phyloP scores from a whole-genome alignment of 2,797 vertebrate genomes.

The Apogon talboti region DNA sequence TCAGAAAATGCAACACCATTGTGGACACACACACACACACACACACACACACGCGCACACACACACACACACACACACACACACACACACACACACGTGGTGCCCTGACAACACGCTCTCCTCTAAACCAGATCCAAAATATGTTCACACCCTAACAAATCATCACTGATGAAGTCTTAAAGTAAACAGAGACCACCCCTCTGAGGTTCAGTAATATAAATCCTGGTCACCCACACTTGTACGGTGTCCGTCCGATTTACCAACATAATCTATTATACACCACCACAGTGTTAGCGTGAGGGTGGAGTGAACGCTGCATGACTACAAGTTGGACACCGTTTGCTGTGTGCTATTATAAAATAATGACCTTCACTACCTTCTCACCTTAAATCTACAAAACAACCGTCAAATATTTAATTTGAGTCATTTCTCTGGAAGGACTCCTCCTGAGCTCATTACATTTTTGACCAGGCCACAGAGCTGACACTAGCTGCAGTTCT shows the following conservation, averaged over 20 bases:
- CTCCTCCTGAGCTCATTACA: constrained; percentile 23
- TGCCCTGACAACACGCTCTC: constrained; percentile 23
- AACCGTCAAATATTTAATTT: constrained; percentile 17
- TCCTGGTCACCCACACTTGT: constrained; percentile 28
- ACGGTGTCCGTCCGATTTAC: constrained; percentile 14
- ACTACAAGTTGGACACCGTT: not conserved
- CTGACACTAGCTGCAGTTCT: constrained; percentile 23
- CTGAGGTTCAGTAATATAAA: constrained; percentile 26
- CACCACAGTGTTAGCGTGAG: constrained; percentile 17
- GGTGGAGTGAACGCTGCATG: constrained; percentile 30
- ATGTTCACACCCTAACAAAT: constrained; percentile 50
- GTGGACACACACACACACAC: constrained; percentile 10
- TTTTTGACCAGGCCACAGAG: constrained; percentile 27
- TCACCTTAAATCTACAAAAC: constrained; percentile 20
- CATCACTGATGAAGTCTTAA: constrained; percentile 48
- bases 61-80: constrained; percentile 6
- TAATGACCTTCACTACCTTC: constrained; percentile 6
- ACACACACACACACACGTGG: not conserved
- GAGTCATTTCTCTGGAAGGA: constrained; percentile 15
- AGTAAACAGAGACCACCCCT: constrained; percentile 49
- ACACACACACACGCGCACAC: not conserved
- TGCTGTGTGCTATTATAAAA: not conserved
- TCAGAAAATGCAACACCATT: constrained; percentile 18
- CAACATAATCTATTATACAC: constrained; percentile 40
- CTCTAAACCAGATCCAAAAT: constrained; percentile 30